Base-by-base conservation (phyloP, 2,797 vertebrate genomes). In the Tapera naevia region DNA sequence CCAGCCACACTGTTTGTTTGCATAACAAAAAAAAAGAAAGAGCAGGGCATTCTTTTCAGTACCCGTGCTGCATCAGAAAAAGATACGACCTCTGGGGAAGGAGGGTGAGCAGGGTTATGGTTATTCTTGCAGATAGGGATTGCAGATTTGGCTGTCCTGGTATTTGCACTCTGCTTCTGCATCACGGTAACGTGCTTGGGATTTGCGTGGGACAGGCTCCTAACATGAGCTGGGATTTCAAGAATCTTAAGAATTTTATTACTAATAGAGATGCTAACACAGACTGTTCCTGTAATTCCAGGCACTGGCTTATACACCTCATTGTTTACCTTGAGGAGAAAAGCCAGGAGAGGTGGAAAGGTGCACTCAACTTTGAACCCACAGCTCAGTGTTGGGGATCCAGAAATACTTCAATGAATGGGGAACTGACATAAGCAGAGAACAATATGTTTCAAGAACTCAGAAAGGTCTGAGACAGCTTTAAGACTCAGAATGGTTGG, bases 181-280 rank as follows among this genome's bases (percentile, higher is more conserved):
- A 41, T 39, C 39, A 14, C 1, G 1, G 10, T 18, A 25, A 37
- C n/a, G 14, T 0, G 17, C 0, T 14, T 27, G 50, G 65, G 32
- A 25, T 85, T 73, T 65, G 14, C 14, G 16, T 1, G 18, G 54
- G 45, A 37, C 56, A 60, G 17, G 17, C 2, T 48, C 37, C 21
- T 39, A 30, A 37, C 19, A 15, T 6, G 23, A 61, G 35, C 18
- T 66, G 60, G 39, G 15, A 48, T 80, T 82, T 70, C 66, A 56
- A 65, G 62, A 25, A 43, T n/a, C 56, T 62, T 24, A 21, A 39
- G 37, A 46, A 21, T 28, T 19, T 51, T 6, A 27, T 11, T 56
- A 16, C 25, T 56, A 21, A 33, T 17, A 37, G 7, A 74, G 51
- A 23, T 41, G 50, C 19, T 61, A 53, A 8, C 14, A 22, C 32